Percentiles rank a stretch among this genome's conserved stretches.
Evolutionary conservation across 2,113 vertebrate species (phyloP).

Genomic region (Rynchops niger): DNA sequence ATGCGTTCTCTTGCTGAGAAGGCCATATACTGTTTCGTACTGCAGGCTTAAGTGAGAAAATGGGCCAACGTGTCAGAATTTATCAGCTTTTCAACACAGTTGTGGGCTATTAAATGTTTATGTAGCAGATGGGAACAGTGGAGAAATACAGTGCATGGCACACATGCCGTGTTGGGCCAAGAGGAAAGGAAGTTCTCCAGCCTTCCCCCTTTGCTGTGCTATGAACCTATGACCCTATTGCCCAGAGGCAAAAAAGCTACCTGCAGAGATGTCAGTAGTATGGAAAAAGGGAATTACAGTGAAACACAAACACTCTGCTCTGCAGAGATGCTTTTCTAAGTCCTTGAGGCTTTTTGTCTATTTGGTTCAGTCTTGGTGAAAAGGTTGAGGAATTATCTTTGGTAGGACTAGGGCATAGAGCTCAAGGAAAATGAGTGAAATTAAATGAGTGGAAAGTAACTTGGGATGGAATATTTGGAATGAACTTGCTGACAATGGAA

Average conservation of each 20-base stretch:
- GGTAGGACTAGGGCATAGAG: background rate
- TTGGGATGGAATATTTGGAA: background rate
- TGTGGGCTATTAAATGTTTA: constrained; percentile 64
- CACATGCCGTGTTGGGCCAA: constrained; percentile 14
- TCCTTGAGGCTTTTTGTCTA: background rate
- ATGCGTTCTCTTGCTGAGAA: background rate
- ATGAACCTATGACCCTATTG: constrained; percentile 24
- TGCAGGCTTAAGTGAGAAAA: constrained; percentile 13
- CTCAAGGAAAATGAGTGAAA: constrained; percentile 1
- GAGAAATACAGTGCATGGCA: background rate
- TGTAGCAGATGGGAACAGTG: constrained; percentile 53
- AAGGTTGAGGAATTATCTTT: background rate
- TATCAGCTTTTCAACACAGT: constrained; percentile 57
- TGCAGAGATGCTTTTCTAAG: background rate
- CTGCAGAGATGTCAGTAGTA: constrained; percentile 50
- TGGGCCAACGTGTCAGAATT: constrained; percentile 48
- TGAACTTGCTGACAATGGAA: background rate
- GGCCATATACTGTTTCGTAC: background rate
- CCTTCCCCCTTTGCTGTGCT: constrained; percentile 29
- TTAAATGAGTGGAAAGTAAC: background rate
- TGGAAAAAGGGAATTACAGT: background rate
- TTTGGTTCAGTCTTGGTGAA: background rate
- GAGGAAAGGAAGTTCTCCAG: constrained; percentile 45
- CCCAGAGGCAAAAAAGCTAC: constrained; percentile 56
- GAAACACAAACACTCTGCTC: background rate